phyloP scores from a whole-genome alignment of 2,113 vertebrate genomes.

The Sorex fumeus region DNA sequence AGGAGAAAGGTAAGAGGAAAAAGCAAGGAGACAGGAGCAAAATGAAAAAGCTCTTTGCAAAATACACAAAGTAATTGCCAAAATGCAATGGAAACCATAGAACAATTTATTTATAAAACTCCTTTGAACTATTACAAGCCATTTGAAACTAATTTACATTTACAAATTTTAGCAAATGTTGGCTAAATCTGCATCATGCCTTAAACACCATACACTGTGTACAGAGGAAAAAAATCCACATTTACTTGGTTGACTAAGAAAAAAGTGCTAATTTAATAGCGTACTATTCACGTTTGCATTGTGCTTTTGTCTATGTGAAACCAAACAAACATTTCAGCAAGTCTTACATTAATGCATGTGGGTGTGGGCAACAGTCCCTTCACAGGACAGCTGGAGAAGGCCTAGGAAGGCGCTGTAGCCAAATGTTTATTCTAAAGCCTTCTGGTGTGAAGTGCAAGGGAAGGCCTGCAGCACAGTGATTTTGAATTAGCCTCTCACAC shows the following conservation, averaged over 20 bases:
- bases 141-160: conserved; percentile 40
- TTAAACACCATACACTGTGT: not conserved
- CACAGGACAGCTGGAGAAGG: conserved; percentile 77
- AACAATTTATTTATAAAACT: conserved; percentile 45
- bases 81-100: conserved; percentile 46
- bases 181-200: not conserved
- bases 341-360: conserved; percentile 44
- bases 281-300: not conserved
- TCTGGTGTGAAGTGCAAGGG: conserved; percentile 71
- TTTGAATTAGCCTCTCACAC: not conserved
- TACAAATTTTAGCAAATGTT: conserved; percentile 11
- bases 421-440: conserved; percentile 79
- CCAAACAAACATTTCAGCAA: conserved; percentile 67
- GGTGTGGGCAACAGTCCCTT: conserved; percentile 69
- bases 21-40: not conserved
- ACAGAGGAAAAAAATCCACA: conserved; percentile 2
- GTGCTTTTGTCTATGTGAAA: conserved; percentile 56
- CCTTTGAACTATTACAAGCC: conserved; percentile 55
- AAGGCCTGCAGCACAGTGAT: not conserved
- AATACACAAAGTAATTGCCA: conserved; percentile 5
- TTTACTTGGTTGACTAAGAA: not conserved
- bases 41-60: not conserved
- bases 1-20: not conserved
- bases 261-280: not conserved
- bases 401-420: conserved; percentile 58